Evolutionary conservation across 2,888 invertebrate species (phyloP), one percentile per base, ranked within the genome.

Genomic region (Nasonia oneida): DNA sequence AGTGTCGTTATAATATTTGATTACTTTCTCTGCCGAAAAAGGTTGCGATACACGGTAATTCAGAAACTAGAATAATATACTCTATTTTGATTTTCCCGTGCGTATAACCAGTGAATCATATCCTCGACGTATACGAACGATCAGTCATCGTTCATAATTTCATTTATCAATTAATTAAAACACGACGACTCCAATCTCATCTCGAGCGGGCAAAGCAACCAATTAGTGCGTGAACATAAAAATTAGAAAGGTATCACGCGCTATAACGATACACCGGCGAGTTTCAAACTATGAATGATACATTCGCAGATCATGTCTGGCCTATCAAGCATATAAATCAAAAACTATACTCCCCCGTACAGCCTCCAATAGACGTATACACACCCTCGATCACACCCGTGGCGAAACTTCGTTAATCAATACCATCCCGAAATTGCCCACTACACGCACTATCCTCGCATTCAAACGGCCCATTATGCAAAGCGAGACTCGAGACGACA

Each of bases 231-330:
- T 42, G 4, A 37, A 37, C 3, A 3, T 14, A 53, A 53, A 53
- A 53, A 53, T 53, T 18, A 53, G 1, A 53, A 15, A 53, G 50
- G 14, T 53, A 6, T 42, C 29, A 42, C 42, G 8, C 47, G 10
- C 2, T 8, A 8, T 3, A 10, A 8, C 47, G 47, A 42, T 18
- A 53, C 10, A 53, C 3, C 18, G 8, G 23, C 23, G n/a, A 61
- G 57, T 61, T 61, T 8, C n/a, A 61, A 61, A 18, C n/a, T 61
- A 12, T 18, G 70, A 8, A 18, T 33, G 23, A 14, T 33, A 15
- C n/a, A 33, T 42, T 39, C 33, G 29, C 61, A 73, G 73, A 81
- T 81, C 57, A 81, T 82, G 75, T 76, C 15, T 18, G 57, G 8
- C 18, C 39, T 73, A 15, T 53, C 15, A 18, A 18, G 57, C 57